Evolutionary conservation across 2,888 invertebrate genomes (phyloP), one percentile per base, ranked within the genome.

Genomic region (Pristionchus entomophagus): DNA sequence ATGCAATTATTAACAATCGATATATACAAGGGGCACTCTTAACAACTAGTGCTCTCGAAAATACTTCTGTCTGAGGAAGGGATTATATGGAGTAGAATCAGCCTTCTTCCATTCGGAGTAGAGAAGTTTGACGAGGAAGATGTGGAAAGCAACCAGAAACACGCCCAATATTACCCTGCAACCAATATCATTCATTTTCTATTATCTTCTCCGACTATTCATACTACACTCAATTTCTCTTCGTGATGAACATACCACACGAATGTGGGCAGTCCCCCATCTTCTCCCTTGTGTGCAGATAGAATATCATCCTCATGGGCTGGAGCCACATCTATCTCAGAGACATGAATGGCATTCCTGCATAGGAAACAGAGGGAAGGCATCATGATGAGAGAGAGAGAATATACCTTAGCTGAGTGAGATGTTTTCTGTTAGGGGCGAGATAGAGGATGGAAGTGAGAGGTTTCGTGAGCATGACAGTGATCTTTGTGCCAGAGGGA

Each of bases 231-330:
- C n/a, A n/a, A n/a, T n/a, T n/a, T n/a, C n/a, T n/a, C n/a, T n/a
- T n/a, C n/a, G n/a, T n/a, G 29, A 62, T 62, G 8, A 19, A 62
- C 49, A n/a, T n/a, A 83, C 97, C 97, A 98, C 94, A 98, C 97
- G 78, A 97, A 94, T 0, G 96, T 96, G 69, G 97, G 97, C 87
- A 98, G 94, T 0, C 97, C 97, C 53, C 97, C 97, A 90, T 96
- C 96, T 0, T 97, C 97, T 93, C 97, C 97, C 93, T 96, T 96
- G 84, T 97, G 97, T 90, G 97, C 94, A 0, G 97, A 97, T 92
- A 98, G 96, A 19, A 97, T 96, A 94, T 97, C 96, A 93, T 97
- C 96, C 93, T 97, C 97, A 93, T 97, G 97, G 0, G 97, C 96
- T 0, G 97, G 97, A 19, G 97, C 97, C 95, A 94, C 88, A 94